Evolutionary conservation across 2,888 invertebrate genomes (phyloP).

Genomic region (Gnatocerus cornutus): DNA sequence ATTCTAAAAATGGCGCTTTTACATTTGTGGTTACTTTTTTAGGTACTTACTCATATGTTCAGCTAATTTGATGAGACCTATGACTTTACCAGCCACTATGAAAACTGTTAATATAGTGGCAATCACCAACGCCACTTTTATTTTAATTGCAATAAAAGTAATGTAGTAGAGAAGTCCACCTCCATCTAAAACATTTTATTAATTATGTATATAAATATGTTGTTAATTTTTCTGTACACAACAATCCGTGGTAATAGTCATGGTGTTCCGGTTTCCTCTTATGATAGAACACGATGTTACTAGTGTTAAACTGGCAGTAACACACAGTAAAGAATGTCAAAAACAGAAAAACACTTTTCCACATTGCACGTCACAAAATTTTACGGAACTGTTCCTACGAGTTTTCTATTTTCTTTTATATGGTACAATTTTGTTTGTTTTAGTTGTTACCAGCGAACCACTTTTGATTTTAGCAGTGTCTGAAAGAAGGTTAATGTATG

Average conservation of each 20-base stretch:
- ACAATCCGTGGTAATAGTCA: conserved; percentile 39
- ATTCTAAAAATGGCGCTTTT: conserved; percentile 12
- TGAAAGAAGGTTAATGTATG: conserved; percentile 31
- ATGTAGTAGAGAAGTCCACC: conserved; percentile 58
- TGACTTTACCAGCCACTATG: conserved; percentile 61
- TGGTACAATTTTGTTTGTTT: conserved; percentile 46
- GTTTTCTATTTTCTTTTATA: conserved; percentile 39
- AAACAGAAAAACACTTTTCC: conserved; percentile 49
- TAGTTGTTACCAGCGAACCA: conserved; percentile 50
- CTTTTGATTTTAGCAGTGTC: conserved; percentile 54
- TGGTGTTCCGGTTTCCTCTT: conserved; percentile 42
- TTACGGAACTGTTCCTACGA: background rate
- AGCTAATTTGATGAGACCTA: conserved; percentile 60
- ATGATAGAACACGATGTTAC: background rate
- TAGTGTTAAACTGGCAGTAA: conserved; percentile 25
- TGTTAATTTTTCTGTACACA: conserved; percentile 45
- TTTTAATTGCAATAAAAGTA: conserved; percentile 62
- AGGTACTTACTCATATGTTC: conserved; percentile 57
- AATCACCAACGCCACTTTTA: conserved; percentile 62
- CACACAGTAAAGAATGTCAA: conserved; percentile 40
- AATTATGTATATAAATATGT: background rate
- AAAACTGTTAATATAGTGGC: conserved; percentile 59
- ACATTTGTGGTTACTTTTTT: background rate
- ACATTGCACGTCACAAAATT: conserved; percentile 44
- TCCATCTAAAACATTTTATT: conserved; percentile 53